Conservation (phyloP, 1,140 invertebrate species). For the Drosophila repleta region DNA sequence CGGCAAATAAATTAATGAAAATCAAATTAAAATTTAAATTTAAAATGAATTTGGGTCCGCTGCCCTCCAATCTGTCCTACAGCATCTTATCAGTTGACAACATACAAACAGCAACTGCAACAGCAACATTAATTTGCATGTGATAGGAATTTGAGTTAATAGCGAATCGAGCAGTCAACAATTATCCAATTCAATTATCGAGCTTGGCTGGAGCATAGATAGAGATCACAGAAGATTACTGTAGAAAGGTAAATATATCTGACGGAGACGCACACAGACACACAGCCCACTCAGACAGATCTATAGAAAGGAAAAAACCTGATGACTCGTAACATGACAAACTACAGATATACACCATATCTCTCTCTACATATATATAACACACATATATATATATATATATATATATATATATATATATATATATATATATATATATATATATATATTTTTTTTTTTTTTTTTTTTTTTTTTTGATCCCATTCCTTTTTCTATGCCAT, state of each 20-base stretch:
- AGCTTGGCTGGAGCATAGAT: not conserved
- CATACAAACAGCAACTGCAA: not conserved
- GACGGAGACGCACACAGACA: no score
- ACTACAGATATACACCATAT: not conserved
- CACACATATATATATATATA: no score
- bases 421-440: constrained; percentile 41
- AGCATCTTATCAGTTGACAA: constrained; percentile 17
- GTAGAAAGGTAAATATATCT: no score
- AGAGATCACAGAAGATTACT: not conserved
- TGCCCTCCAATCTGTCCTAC: constrained; percentile 10
- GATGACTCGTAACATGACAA: not conserved
- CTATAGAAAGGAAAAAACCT: no score
- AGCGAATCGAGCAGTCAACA: not conserved
- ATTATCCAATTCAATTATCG: not conserved
- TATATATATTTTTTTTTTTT: constrained; percentile 41
- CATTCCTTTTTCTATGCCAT: constrained; percentile 59
- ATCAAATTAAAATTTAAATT: constrained; percentile 67
- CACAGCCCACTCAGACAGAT: no score
- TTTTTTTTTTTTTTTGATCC: constrained; percentile 19
- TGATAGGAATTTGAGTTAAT: no score
- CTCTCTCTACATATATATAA: no score
- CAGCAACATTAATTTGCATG: not conserved
- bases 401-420: no score
- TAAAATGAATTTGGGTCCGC: not conserved
- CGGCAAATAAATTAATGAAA: constrained; percentile 74